Conservation (phyloP, 2,888 invertebrate species). For the Dasysyrphus tricinctus region DNA sequence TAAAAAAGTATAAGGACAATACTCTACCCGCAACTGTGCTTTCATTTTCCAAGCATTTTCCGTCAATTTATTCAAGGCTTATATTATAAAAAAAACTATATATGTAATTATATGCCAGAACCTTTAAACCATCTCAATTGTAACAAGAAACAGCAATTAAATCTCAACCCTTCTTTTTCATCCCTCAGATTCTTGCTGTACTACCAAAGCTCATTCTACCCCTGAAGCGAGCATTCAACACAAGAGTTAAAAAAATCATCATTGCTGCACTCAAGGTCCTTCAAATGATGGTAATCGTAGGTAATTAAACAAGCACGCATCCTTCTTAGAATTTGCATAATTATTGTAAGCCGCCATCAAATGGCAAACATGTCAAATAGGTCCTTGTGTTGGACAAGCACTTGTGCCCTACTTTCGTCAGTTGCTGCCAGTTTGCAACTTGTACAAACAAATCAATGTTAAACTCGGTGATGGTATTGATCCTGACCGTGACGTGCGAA, state of each 20-base stretch:
- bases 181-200: conserved; percentile 87
- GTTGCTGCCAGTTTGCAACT: conserved; percentile 93
- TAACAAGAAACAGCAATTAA: conserved; percentile 11
- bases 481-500: conserved; percentile 92
- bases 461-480: conserved; percentile 95
- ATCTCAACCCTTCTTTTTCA: neutral
- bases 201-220: conserved; percentile 96
- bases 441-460: conserved; percentile 88
- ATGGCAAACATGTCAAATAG: conserved; percentile 77
- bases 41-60: neutral
- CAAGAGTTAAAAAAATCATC: conserved; percentile 91
- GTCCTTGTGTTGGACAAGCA: conserved; percentile 91
- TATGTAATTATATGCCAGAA: neutral
- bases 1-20: no score
- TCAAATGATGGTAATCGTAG: conserved; percentile 92
- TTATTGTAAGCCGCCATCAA: conserved; percentile 59
- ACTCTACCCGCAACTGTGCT: no score
- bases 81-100: neutral
- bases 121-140: conserved; percentile 3
- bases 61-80: neutral
- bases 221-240: conserved; percentile 94
- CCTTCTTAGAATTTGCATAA: conserved; percentile 65
- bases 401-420: conserved; percentile 98
- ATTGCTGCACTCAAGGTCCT: conserved; percentile 92
- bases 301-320: conserved; percentile 81